These are phyloP conservation scores for Hyperoplus immaculatus DNA, from an alignment of 2,797 vertebrate species.

Conservation along the genomic window DNA sequence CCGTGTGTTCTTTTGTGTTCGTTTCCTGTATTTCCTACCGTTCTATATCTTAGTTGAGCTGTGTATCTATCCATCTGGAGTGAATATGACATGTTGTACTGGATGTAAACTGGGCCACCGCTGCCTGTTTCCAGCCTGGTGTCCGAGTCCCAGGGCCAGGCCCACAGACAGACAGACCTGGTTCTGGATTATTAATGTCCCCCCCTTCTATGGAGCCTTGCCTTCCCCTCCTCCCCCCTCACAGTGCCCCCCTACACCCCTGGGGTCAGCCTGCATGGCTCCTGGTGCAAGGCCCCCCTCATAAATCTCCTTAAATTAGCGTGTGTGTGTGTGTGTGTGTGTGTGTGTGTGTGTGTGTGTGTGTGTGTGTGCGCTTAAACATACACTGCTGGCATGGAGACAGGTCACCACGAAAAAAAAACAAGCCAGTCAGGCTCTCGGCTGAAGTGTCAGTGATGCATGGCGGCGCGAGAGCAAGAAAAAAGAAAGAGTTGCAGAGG, in stretches of 20 bases:
- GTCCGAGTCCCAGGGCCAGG: constrained; percentile 76
- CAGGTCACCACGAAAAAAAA: constrained; percentile 93
- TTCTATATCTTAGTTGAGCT: constrained; percentile 6
- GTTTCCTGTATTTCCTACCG: constrained; percentile 18
- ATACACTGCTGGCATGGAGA: constrained; percentile 89
- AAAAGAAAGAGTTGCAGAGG: constrained; percentile 68
- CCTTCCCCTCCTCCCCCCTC: constrained; percentile 71
- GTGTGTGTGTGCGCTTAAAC: constrained; percentile 66
- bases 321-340: constrained; percentile 52
- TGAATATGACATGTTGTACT: constrained; percentile 9
- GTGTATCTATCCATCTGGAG: constrained; percentile 13
- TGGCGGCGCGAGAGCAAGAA: constrained; percentile 76
- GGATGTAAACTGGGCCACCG: constrained; percentile 73
- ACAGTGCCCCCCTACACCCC: constrained; percentile 75
- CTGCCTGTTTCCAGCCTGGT: constrained; percentile 52
- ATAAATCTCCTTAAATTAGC: constrained; percentile 98
- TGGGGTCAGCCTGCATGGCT: constrained; percentile 93
- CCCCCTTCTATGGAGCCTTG: constrained; percentile 85
- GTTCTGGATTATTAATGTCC: constrained; percentile 94
- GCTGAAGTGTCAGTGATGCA: constrained; percentile 91
- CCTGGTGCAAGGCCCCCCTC: constrained; percentile 90
- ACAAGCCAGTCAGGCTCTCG: constrained; percentile 93
- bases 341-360: constrained; percentile 36
- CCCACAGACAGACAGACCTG: constrained; percentile 82
- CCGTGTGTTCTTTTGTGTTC: constrained; percentile 12